A percentile compares a stretch with the other conserved stretches of the same genome.
Conservation (phyloP, 2,113 vertebrate genomes). For the Falco punctatus region DNA sequence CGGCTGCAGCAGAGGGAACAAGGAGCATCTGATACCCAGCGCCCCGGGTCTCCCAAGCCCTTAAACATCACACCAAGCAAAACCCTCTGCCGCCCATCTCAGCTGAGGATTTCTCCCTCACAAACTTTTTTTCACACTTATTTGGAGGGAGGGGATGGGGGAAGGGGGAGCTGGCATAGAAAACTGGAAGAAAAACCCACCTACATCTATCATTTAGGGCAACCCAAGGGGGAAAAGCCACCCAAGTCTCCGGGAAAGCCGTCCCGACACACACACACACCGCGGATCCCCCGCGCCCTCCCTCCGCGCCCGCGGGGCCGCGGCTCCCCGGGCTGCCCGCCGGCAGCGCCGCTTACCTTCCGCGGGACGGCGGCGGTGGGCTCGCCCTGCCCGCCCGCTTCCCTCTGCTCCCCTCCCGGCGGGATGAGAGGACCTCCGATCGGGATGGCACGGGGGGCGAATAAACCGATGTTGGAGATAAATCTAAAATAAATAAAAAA, state of each 20-base stretch:
- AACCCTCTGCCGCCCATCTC: neutral
- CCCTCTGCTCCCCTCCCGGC: neutral
- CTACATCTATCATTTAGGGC: neutral
- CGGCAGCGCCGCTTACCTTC: neutral
- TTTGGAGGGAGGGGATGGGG: no score
- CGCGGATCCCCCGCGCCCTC: no score
- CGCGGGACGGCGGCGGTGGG: neutral
- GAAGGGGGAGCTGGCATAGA: fast-evolving
- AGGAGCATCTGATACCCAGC: neutral
- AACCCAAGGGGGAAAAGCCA: neutral
- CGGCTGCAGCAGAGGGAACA: no score
- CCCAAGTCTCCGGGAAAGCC: neutral
- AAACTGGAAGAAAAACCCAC: neutral
- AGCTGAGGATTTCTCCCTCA: neutral
- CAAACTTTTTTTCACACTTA: neutral
- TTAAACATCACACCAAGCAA: fast-evolving
- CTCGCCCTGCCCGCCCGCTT: neutral
- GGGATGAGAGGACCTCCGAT: neutral
- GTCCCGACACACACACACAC: neutral
- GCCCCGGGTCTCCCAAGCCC: no score
- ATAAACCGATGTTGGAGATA: neutral
- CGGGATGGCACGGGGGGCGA: neutral
- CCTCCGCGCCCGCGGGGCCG: neutral
- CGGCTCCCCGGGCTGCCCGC: neutral
- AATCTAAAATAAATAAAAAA: neutral